Conservation (phyloP, 2,888 invertebrate species). For the Brachynemurus nebulosus region DNA sequence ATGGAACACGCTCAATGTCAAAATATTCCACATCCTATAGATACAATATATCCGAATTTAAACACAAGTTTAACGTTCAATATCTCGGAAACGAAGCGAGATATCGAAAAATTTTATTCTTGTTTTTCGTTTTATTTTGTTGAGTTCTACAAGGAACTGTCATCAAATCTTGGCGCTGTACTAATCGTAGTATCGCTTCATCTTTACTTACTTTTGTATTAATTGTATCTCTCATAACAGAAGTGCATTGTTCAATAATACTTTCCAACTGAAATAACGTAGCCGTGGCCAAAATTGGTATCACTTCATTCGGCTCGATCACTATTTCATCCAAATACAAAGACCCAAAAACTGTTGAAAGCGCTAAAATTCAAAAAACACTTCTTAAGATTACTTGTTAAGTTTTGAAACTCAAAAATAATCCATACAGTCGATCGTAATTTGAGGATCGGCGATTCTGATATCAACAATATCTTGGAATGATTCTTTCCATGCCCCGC, state of each 20-base stretch:
- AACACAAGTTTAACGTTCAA: too few species aligned
- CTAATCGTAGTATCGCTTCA: too few species aligned
- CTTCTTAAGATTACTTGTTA: conserved; percentile 7
- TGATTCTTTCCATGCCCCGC: conserved; percentile 62
- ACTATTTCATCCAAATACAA: conserved; percentile 61
- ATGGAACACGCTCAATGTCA: too few species aligned
- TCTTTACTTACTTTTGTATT: conserved; percentile 38
- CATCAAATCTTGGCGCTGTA: too few species aligned
- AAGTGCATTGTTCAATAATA: conserved; percentile 55
- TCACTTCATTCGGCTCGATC: conserved; percentile 50
- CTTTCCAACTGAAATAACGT: conserved; percentile 60
- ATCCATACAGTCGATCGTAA: conserved; percentile 45
- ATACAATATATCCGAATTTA: too few species aligned
- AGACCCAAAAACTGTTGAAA: conserved; percentile 57
- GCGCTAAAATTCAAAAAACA: conserved; percentile 35
- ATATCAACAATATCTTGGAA: conserved; percentile 49
- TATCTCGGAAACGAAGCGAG: too few species aligned
- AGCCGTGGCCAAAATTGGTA: conserved; percentile 56
- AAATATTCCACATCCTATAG: too few species aligned
- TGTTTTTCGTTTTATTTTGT: too few species aligned
- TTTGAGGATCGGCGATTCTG: conserved; percentile 55
- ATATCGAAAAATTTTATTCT: too few species aligned
- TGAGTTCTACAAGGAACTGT: too few species aligned
- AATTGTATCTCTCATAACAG: conserved; percentile 62
- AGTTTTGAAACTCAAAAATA: not conserved